Evolutionary conservation across 2,888 invertebrate genomes (phyloP), one percentile per base, ranked within the genome.

Genomic region (Lumbricus terrestris): DNA sequence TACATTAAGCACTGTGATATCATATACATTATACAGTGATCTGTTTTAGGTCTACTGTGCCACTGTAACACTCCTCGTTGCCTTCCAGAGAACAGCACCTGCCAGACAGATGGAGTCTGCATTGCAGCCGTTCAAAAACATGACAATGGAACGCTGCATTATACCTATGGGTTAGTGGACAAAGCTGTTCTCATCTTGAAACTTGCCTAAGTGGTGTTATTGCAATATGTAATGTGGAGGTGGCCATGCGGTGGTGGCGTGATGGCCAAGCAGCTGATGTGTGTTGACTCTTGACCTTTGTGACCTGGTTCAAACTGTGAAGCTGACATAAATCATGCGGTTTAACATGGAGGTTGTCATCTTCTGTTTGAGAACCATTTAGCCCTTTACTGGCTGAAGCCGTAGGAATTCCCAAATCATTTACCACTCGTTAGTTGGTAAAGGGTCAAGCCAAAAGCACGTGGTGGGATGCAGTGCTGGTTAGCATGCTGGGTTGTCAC

Each of bases 21-120:
- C 69, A 29, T 54, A 16, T n/a, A n/a, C n/a, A n/a, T n/a, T n/a
- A n/a, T 13, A 16, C 47, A 29, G 13, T 69, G 5, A n/a, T 69
- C 69, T 69, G 69, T 85, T 85, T 85, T 33, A 85, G 85, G 85
- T 85, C 85, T 85, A 11, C 85, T 85, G 34, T 85, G 85, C 23
- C 85, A 85, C 85, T 85, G 85, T 37, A 85, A 34, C 23, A 33
- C 37, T 34, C 35, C 35, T 34, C 6, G 20, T 15, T 85, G 85
- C 35, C 34, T 85, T 35, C 35, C 34, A 35, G 34, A 85, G 23
- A 37, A 85, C 23, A 33, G 37, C n/a, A 85, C 85, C 16, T 85
- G 85, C 23, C 20, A 18, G 37, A 85, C 85, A 11, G 35, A 85
- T 34, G 85, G 85, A 16, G 37, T 35, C 18, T 85, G 85, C 85